Base-by-base conservation (phyloP, 2,113 vertebrate species). In the Indri indri region DNA sequence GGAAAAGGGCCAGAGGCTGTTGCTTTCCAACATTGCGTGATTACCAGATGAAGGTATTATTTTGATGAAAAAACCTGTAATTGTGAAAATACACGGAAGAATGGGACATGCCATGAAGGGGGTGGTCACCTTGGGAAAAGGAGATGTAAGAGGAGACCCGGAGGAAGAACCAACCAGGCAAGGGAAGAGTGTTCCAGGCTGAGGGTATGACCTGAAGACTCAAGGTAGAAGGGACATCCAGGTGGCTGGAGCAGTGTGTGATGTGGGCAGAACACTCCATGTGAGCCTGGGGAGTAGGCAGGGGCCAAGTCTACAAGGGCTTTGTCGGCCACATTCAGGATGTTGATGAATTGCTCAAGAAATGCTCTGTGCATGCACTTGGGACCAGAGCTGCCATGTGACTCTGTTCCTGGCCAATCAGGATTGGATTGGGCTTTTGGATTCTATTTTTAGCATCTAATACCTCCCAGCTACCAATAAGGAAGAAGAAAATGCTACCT, bases 221-320 rank as follows among this genome's bases (percentile, higher is more conserved):
- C 3, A 25, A 42, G 14, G 45, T 18, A 47, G 54, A n/a, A 84
- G 20, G 18, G 18, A 50, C 65, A 50, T 1, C 18, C 23, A 3
- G 7, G n/a, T 61, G 42, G 10, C 61, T 54, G 11, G 65, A 40
- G 27, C 16, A 37, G 59, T 54, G 8, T 2, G 8, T 3, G 3
- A 2, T 10, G 16, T 11, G 20, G 30, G 17, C 16, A 61, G 40
- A 6, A 42, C 34, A 22, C 6, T 32, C 30, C 0, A 0, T 17
- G 13, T 37, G 14, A 82, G 59, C 47, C 47, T 76, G 77, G 66
- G 25, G 14, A 47, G 52, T 61, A 37, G 65, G 18, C 45, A 12
- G 27, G 17, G n/a, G 10, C 70, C 80, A 34, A 45, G 7, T 61
- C n/a, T 20, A 34, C 3, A 0, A 23, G 71, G 61, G 34, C n/a